Base-by-base conservation (phyloP, 2,888 invertebrate genomes). In the Drosophila kambysellisi region DNA sequence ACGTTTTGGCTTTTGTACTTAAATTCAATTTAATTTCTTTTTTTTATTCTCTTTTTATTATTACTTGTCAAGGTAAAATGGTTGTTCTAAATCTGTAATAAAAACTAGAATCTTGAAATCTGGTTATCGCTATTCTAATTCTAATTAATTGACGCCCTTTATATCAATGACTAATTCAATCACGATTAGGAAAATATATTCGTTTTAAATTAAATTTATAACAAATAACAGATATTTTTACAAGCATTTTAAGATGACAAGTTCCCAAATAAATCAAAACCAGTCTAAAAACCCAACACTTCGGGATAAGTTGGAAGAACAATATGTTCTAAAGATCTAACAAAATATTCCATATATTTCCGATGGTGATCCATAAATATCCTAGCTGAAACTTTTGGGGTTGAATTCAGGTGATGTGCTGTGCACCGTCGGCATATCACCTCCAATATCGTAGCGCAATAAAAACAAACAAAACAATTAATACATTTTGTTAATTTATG, bases 401-500 rank as follows among this genome's bases (percentile, higher is more conserved):
- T 39, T n/a, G 52, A 61, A 58, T 73, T 69, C 25, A 48, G 41
- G 46, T 63, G 52, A 32, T 46, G 51, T 29, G 35, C 25, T 25
- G 25, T n/a, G 46, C 63, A 64, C 51, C 70, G 86, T 81, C 86
- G 90, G 86, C 90, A 75, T 81, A 74, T 53, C 57, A 35, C 79
- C 71, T 88, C 89, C 86, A 87, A 86, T 85, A 78, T 74, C 69
- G 69, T 71, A 73, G 74, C 71, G 61, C 77, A 81, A 89, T 85
- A 91, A 91, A 90, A 81, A 78, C 81, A 84, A 85, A 90, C 90
- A 89, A 89, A 90, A 86, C 90, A 89, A 91, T 92, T 91, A 91
- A 92, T 88, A 84, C 83, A 91, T 89, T 90, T 89, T 89, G 91
- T 91, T 90, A 91, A 91, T 92, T 92, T 92, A 91, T 91, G 92